Evolutionary conservation across 2,797 vertebrate species (phyloP), one percentile per base, ranked within the genome.

Genomic region (Acanthornis magna): DNA sequence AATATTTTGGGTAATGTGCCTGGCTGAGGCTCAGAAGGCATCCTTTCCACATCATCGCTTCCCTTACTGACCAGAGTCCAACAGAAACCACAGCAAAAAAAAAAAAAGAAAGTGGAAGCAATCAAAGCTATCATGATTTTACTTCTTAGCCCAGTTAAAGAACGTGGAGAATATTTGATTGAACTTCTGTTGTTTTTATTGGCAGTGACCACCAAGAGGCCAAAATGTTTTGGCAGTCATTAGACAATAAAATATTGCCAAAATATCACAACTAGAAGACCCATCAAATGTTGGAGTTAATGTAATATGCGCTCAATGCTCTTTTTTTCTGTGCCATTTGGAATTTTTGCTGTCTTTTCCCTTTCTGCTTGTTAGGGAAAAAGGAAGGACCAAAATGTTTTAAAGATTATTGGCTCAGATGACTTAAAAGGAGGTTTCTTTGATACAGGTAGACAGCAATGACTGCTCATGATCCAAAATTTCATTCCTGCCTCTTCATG

Each of bases 1-100:
- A 91, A 89, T 80, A 88, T 75, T 83, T 85, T 81, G 75, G 55
- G 45, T 93, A 83, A 43, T 58, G 50, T 74, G 67, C 40, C 75
- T 83, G 54, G 72, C 67, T 66, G 61, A 43, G 12, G 61, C 74
- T 91, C 90, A 92, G 48, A 77, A 93, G 48, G 27, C 32, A 87
- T 73, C 57, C 67, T 80, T 89, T 82, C 71, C 61, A 60, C 45
- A 82, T 73, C 84, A 77, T 29, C 1, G 0, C 32, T 87, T 93
- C 76, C 60, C 67, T 87, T 30, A 43, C 65, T 82, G 65, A 93
- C 68, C 71, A 21, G 54, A 29, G 25, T 63, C 51, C 50, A 87
- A 77, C 25, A 63, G 50, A 83, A 95, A 16, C 34, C 57, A 12
- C 22, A 45, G 43, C 48, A 72, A 91, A 12, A 11, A 83, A 91